These are phyloP conservation scores for Linnaemya tessellans DNA, from an alignment of 2,888 invertebrate genomes.

Conservation along the genomic window DNA sequence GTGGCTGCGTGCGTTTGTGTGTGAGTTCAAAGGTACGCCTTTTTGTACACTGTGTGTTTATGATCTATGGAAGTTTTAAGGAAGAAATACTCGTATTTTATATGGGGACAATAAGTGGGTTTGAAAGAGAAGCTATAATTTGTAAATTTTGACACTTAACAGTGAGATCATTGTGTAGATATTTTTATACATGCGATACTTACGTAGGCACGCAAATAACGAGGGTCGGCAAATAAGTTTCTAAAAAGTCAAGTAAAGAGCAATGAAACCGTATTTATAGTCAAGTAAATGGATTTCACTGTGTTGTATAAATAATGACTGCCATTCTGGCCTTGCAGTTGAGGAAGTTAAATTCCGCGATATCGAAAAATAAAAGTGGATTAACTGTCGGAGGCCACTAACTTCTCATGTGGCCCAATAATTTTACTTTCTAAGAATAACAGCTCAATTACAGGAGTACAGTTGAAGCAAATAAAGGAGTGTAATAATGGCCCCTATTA, in stretches of 20 bases:
- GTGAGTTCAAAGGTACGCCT: constrained; percentile 47
- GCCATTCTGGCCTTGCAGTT: no score
- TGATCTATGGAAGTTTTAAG: constrained; percentile 45
- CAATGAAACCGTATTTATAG: not conserved
- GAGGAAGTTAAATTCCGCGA: no score
- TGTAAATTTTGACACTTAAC: constrained; percentile 50
- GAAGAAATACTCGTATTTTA: constrained; percentile 3
- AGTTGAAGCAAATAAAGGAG: no score
- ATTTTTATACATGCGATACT: not conserved
- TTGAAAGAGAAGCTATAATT: constrained; percentile 40
- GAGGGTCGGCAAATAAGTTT: not conserved
- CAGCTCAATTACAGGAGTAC: no score
- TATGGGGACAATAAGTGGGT: constrained; percentile 40
- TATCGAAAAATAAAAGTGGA: no score
- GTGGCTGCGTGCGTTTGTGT: not conserved
- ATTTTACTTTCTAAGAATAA: no score
- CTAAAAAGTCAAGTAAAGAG: not conserved
- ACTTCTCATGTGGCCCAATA: no score
- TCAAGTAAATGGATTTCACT: not conserved
- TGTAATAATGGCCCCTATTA: no score
- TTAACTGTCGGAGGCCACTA: no score
- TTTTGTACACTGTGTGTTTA: not conserved
- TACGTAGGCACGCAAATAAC: not conserved
- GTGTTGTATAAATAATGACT: no score
- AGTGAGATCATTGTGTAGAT: constrained; percentile 1